A percentile compares a stretch with the other conserved stretches of the same genome.
These are phyloP conservation scores for Andrena praecox DNA, from an alignment of 2,888 invertebrate species.

Conservation along the genomic window DNA sequence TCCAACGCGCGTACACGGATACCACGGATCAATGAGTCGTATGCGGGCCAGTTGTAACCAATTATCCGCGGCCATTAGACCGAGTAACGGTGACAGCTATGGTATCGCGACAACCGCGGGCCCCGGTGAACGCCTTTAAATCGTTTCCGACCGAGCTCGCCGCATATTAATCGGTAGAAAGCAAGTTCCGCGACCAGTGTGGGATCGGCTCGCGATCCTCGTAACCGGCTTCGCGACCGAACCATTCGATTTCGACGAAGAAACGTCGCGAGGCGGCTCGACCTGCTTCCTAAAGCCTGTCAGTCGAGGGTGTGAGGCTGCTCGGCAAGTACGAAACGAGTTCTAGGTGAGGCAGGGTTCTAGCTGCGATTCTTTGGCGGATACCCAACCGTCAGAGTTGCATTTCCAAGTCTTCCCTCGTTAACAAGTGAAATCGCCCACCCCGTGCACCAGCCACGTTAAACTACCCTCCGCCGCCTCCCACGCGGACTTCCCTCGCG, in stretches of 20 bases:
- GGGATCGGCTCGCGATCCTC: constrained; percentile 34
- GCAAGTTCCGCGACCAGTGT: constrained; percentile 50
- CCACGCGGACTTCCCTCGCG: not conserved
- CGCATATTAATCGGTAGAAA: constrained; percentile 79
- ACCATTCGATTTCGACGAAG: not conserved
- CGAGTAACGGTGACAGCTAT: constrained; percentile 59
- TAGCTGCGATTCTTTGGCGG: no score
- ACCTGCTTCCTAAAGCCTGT: no score
- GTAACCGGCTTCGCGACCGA: not conserved
- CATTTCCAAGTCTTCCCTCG: not conserved
- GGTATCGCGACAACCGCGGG: constrained; percentile 63
- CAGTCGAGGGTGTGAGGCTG: no score
- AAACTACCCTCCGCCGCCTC: not conserved
- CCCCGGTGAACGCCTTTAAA: constrained; percentile 71
- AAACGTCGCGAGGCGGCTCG: not conserved
- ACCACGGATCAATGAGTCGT: constrained; percentile 58
- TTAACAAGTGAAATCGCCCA: not conserved
- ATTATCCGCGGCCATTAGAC: constrained; percentile 68
- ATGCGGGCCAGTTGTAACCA: constrained; percentile 61
- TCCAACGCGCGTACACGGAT: constrained; percentile 37
- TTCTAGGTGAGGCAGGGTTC: no score
- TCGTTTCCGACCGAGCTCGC: constrained; percentile 62
- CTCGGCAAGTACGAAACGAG: no score
- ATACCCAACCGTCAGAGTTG: no score
- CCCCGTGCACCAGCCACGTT: not conserved